Conservation (phyloP, 2,113 vertebrate genomes). For the Alaudala cheleensis region DNA sequence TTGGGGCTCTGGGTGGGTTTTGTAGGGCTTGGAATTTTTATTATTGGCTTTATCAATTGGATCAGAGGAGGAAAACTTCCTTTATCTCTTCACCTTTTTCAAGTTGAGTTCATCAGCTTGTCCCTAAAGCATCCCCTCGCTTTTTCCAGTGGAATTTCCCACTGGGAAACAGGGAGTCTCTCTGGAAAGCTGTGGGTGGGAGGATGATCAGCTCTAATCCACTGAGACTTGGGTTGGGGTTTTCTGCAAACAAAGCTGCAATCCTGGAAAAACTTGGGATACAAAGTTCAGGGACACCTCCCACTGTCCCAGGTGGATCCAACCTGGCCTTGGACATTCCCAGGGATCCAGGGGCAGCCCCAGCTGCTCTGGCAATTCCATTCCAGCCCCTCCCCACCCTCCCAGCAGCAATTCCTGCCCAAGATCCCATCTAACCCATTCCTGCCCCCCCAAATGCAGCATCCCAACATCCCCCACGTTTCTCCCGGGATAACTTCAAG, state of each 20-base stretch:
- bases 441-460: fast-evolving
- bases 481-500: neutral
- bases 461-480: neutral
- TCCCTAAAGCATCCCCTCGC: fast-evolving
- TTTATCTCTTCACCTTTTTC: neutral
- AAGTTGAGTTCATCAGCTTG: fast-evolving
- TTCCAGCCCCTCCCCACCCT: fast-evolving
- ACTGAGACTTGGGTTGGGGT: neutral
- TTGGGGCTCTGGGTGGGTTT: neutral
- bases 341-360: neutral
- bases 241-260: neutral
- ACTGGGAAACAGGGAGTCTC: neutral
- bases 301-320: fast-evolving
- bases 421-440: fast-evolving
- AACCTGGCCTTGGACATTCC: neutral
- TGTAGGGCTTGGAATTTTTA: fast-evolving
- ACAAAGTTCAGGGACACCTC: neutral
- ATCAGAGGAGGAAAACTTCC: neutral
- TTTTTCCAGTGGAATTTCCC: neutral
- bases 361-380: neutral
- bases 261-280: neutral
- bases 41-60: neutral
- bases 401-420: neutral
- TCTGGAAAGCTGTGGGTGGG: neutral
- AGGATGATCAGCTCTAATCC: neutral